Base-by-base conservation (phyloP, 2,113 vertebrate genomes). In the Natator depressus region DNA sequence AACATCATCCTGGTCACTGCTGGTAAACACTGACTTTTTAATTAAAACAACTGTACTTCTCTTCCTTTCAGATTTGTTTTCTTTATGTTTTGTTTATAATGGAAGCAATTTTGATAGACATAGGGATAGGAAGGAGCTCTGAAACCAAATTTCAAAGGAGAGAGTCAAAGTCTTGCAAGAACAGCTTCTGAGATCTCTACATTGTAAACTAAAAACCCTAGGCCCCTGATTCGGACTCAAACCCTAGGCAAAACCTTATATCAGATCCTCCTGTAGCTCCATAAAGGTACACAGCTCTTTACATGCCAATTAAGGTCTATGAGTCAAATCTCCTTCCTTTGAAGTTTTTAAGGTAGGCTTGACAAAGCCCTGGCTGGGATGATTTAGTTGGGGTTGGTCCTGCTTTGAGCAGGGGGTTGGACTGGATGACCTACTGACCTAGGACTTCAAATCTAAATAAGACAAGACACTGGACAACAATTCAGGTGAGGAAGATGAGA, bases 161-260 rank as follows among this genome's bases (percentile, higher is more conserved):
- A 14, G 24, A 78, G 12, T 24, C 12, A 29, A 78, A 24, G 27
- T 78, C 75, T 78, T 78, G 24, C 46, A 27, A 78, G 65, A 38
- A 72, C 35, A n/a, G 75, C 42, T 78, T 78, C 22, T 78, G 38
- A 42, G 24, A 29, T 78, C 42, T 54, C 79, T 38, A 69, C 35
- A n/a, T 69, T n/a, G 62, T 25, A 82, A 90, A 96, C 87, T 51
- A 11, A 84, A 88, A 93, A 88, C 49, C 53, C 35, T 78, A 86
- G 85, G 50, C 19, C 29, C 16, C 55, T 31, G 38, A 31, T n/a
- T 82, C 76, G 53, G 31, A 87, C 87, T 94, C 75, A 87, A 92
- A 27, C 25, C 46, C 42, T 47, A 46, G 6, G 42, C 42, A 47
- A 78, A 47, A 78, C 75, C 27, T 46, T 24, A 46, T 47, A 25